Evolutionary conservation across 2,888 invertebrate genomes (phyloP).

Genomic region (Drosophila imparisetae): DNA sequence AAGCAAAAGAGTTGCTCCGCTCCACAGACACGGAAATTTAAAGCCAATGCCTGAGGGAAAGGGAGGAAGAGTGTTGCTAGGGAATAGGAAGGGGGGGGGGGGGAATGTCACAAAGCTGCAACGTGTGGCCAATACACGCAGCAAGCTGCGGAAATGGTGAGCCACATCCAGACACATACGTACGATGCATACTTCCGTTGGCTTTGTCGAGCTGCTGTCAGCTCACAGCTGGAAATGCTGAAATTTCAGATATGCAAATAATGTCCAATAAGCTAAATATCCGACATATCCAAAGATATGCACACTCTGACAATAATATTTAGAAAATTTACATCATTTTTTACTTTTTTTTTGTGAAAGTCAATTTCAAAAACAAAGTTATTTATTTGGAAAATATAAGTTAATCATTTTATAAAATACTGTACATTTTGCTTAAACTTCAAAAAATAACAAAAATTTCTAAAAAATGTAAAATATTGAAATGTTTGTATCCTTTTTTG

Average conservation of each 20-base stretch:
- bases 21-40: conserved; percentile 48
- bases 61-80: neutral
- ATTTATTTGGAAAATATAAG: too few relatives aligned
- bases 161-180: neutral
- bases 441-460: neutral
- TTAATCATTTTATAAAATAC: too few relatives aligned
- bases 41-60: conserved; percentile 41
- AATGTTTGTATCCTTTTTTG: neutral
- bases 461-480: neutral
- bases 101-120: conserved; percentile 20
- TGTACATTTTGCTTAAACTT: neutral
- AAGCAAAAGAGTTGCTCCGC: conserved; percentile 37
- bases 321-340: neutral
- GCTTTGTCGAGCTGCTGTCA: conserved; percentile 17
- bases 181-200: conserved; percentile 14
- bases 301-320: neutral
- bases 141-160: conserved; percentile 26
- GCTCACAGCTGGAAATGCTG: neutral
- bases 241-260: conserved; percentile 22
- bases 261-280: neutral
- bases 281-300: neutral
- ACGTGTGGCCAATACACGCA: conserved; percentile 13
- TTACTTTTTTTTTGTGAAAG: too few relatives aligned
- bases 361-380: too few relatives aligned
- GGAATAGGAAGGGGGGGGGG: neutral